Conservation (phyloP, 2,797 vertebrate genomes). For the Euphonia xanthogaster region DNA sequence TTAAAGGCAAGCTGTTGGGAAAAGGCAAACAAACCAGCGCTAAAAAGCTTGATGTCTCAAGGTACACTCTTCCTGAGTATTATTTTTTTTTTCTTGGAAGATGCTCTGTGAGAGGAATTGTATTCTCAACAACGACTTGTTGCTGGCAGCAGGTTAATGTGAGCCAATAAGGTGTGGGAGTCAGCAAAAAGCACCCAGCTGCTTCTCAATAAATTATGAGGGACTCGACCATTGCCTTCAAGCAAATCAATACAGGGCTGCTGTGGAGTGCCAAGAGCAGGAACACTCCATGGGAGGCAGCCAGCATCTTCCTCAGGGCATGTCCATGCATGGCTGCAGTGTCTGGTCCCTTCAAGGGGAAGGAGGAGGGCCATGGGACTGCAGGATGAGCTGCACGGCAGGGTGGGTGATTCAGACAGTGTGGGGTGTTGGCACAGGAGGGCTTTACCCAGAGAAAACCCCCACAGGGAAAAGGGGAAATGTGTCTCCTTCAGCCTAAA, state of each 20-base stretch:
- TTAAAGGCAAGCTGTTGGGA: conserved; percentile 57
- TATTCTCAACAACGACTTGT: neutral
- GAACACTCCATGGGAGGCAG: neutral
- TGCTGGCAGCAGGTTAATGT: neutral
- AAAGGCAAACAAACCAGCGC: conserved; percentile 21
- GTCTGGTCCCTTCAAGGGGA: neutral
- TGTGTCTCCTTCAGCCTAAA: neutral
- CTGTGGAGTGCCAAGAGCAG: neutral
- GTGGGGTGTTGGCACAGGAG: accelerated
- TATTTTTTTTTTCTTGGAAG: conserved; percentile 50
- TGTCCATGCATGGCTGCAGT: accelerated
- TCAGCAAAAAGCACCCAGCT: neutral
- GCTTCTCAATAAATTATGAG: conserved; percentile 43
- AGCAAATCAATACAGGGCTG: neutral
- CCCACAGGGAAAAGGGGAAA: neutral
- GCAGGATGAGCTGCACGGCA: neutral
- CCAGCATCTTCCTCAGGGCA: neutral
- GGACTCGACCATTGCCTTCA: neutral
- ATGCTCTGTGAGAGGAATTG: conserved; percentile 10
- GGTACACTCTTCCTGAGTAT: conserved; percentile 31
- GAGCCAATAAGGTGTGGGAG: neutral
- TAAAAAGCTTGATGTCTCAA: conserved; percentile 24
- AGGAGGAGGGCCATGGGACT: accelerated
- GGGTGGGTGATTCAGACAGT: accelerated
- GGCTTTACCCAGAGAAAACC: neutral